Evolutionary conservation across 2,113 vertebrate species (phyloP).

Genomic region (Ornithorhynchus anatinus): DNA sequence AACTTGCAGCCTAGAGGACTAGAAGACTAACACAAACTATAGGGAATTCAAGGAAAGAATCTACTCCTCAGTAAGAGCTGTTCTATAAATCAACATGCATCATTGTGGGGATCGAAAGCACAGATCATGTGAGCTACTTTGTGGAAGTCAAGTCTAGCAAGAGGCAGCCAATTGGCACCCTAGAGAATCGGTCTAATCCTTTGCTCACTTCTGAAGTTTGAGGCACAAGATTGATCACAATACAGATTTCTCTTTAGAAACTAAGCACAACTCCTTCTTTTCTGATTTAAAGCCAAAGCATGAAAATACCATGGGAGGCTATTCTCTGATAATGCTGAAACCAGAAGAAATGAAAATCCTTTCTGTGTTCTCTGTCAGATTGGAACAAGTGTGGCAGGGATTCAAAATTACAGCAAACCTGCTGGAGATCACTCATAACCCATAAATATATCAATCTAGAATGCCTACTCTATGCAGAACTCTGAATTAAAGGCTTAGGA

Average conservation of each 20-base stretch:
- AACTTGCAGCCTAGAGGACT: too few species aligned
- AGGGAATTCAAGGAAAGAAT: too few species aligned
- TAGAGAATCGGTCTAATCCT: constrained; percentile 1
- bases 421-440: neutral
- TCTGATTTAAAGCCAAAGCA: neutral
- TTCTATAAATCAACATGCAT: neutral
- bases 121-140: neutral
- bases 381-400: neutral
- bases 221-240: neutral
- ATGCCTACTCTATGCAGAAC: too few species aligned
- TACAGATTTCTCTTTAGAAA: constrained; percentile 1
- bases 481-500: too few species aligned
- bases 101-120: neutral
- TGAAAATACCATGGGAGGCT: neutral
- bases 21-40: too few species aligned
- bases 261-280: neutral
- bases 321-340: neutral
- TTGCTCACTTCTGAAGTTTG: neutral
- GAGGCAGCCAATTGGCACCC: neutral
- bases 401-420: neutral
- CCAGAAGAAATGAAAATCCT: neutral
- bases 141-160: neutral
- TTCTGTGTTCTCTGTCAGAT: neutral
- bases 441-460: too few species aligned
- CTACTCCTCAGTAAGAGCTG: neutral